Base-by-base conservation (phyloP, 2,888 invertebrate species). In the Drosophila fulvimacula region DNA sequence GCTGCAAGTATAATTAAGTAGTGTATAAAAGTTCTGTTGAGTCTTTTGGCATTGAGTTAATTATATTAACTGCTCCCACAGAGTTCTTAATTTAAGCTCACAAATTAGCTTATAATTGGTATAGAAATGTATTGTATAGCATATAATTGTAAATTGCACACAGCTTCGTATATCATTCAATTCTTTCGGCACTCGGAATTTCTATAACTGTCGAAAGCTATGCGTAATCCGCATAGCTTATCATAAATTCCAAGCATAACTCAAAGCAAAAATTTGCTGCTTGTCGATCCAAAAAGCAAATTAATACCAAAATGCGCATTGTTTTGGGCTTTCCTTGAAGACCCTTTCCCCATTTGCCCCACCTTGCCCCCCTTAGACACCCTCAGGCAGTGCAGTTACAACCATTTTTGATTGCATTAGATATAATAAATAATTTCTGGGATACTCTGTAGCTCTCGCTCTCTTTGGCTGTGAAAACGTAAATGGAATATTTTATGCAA, bases 401-500 rank as follows among this genome's bases (percentile, higher is more conserved):
- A 75, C 69, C 78, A 69, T 83, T 73, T 79, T 65, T 83, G 83
- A 83, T 83, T 83, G 89, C 84, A 88, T 81, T 86, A 82, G 67
- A 60, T 69, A 73, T 68, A 80, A 79, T 73, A 68, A 52, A 76
- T 55, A 72, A 65, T 41, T 65, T 79, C 65, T 44, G 69, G 60
- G 51, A 19, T 46, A 36, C 32, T 67, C 39, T 27, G 11, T 41
- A 13, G 39, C 3, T 10, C 30, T 21, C n/a, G 38, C 36, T 19
- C 17, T 19, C 27, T 0, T 15, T 30, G 38, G 55, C 69, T 65
- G 67, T 58, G 63, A 57, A 70, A 73, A 83, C 83, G 83, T 88
- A 83, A 83, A 83, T 83, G 65, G 89, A 83, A 83, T 83, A 83
- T 83, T 88, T 83, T 86, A 83, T 83, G 87, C 87, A 83, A 83